Percentiles rank a stretch among this genome's conserved stretches.
These are phyloP conservation scores for Podarcis cretensis DNA, from an alignment of 2,113 vertebrate species.

Conservation along the genomic window DNA sequence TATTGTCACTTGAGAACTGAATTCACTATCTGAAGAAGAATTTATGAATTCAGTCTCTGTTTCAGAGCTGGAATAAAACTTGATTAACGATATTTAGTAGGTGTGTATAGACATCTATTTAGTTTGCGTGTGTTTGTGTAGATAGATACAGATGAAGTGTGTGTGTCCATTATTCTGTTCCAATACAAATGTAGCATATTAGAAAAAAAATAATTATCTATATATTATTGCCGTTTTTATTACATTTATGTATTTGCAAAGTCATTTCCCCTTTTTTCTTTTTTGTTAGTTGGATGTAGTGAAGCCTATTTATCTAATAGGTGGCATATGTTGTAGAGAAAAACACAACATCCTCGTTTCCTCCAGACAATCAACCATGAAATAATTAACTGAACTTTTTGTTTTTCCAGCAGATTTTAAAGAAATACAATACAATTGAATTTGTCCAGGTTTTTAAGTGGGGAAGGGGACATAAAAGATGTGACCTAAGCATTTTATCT, in stretches of 20 bases:
- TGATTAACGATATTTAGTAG: no score
- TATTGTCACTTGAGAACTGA: no score
- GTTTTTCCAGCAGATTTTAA: constrained; percentile 88
- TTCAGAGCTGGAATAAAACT: no score
- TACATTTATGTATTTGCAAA: constrained; percentile 89
- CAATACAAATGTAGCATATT: constrained; percentile 61
- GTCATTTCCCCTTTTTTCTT: constrained; percentile 92
- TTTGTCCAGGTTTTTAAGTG: constrained; percentile 80
- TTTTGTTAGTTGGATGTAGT: constrained; percentile 79
- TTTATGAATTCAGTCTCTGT: no score
- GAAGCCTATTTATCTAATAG: constrained; percentile 83
- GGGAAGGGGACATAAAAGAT: constrained; percentile 69
- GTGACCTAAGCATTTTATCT: constrained; percentile 73
- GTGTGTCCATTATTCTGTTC: not conserved
- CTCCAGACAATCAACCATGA: constrained; percentile 79
- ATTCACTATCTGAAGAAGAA: no score
- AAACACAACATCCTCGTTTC: constrained; percentile 84
- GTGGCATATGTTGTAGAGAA: constrained; percentile 80
- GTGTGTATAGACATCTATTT: no score
- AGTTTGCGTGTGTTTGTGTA: no score
- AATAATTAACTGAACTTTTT: constrained; percentile 84
- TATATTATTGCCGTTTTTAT: constrained; percentile 86
- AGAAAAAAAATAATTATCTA: constrained; percentile 86
- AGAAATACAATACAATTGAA: constrained; percentile 91
- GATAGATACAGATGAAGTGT: not conserved